Evolutionary conservation across 23 tunicate genomes (phyloP).

Genomic region (Phallusia fumigata): DNA sequence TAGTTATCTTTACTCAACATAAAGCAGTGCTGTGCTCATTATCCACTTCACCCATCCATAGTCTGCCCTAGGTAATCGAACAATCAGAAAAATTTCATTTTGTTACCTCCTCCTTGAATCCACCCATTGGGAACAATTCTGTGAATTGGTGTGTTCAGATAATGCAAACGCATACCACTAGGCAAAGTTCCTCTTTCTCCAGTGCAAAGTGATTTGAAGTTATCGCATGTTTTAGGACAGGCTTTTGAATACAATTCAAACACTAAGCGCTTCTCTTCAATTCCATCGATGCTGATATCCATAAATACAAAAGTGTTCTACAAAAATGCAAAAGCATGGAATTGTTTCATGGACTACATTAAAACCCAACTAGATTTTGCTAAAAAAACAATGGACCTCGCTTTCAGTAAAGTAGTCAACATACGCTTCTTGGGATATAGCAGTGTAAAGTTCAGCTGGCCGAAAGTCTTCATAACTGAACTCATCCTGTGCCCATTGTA

Average conservation of each 20-base stretch:
- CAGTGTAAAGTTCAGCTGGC: constrained; percentile 56
- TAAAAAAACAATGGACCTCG: constrained; percentile 42
- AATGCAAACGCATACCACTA: constrained; percentile 59
- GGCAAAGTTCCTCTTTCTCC: constrained; percentile 77
- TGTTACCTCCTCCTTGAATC: constrained; percentile 83
- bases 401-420: constrained; percentile 58
- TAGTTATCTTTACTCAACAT: too few species aligned
- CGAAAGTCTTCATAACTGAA: constrained; percentile 71
- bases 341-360: not conserved
- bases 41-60: too few species aligned
- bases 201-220: constrained; percentile 80
- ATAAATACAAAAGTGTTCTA: constrained; percentile 57
- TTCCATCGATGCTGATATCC: constrained; percentile 67
- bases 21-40: too few species aligned
- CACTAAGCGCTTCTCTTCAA: constrained; percentile 34
- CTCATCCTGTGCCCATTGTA: constrained; percentile 77
- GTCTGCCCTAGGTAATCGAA: too few species aligned
- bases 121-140: constrained; percentile 88
- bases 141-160: constrained; percentile 58
- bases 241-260: constrained; percentile 68
- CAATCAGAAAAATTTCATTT: not conserved
- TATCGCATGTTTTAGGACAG: constrained; percentile 83
- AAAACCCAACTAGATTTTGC: constrained; percentile 11
- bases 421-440: constrained; percentile 76
- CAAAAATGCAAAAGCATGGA: not conserved